phyloP scores from a whole-genome alignment of 2,113 vertebrate species.

The Lepisosteus oculatus region DNA sequence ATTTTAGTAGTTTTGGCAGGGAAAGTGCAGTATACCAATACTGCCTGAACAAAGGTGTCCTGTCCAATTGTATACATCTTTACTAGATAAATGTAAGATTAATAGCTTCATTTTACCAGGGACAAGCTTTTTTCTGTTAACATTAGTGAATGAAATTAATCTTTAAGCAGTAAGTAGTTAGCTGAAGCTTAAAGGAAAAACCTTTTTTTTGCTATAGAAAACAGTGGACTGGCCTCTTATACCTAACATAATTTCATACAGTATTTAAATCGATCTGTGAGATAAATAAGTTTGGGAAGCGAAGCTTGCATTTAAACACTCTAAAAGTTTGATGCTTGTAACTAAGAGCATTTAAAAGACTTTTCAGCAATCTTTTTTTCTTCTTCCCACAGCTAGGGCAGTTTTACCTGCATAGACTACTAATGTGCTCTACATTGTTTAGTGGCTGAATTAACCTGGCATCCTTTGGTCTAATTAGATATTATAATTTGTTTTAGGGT shows the following conservation, averaged over 20 bases:
- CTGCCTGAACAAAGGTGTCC: no score
- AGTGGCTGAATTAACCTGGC: conserved; percentile 29
- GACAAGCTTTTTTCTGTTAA: no score
- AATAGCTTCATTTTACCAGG: no score
- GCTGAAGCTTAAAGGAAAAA: no score
- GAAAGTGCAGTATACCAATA: no score
- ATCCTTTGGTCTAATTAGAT: conserved; percentile 23
- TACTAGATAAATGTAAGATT: no score
- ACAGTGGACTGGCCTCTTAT: conserved; percentile 6
- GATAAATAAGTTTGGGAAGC: background rate
- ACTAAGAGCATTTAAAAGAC: conserved; percentile 23
- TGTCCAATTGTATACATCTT: no score
- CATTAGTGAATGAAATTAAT: no score
- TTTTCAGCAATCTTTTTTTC: conserved; percentile 22
- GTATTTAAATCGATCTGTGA: background rate
- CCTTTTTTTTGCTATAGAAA: conserved; percentile 2
- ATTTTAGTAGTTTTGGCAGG: no score
- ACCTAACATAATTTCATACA: background rate
- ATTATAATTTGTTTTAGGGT: conserved; percentile 7
- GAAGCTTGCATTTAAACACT: background rate
- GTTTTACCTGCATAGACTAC: conserved; percentile 32
- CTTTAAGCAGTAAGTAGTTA: no score
- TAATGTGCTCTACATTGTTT: conserved; percentile 33
- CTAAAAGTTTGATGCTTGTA: conserved; percentile 3
- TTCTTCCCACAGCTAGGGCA: conserved; percentile 16